Evolutionary conservation across 1,140 invertebrate genomes (phyloP).

Genomic region (Papilio glaucus): DNA sequence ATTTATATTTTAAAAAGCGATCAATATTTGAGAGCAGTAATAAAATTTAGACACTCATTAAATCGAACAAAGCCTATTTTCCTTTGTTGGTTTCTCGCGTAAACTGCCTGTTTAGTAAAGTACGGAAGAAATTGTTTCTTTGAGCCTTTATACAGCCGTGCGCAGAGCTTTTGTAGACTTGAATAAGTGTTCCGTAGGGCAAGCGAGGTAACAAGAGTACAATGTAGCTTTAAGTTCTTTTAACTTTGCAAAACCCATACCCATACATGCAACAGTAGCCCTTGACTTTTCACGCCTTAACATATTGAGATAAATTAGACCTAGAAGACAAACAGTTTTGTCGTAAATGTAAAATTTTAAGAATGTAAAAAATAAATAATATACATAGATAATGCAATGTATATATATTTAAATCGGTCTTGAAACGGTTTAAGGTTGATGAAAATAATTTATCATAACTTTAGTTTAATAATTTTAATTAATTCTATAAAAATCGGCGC

Average conservation of each 20-base stretch:
- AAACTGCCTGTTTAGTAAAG: not conserved
- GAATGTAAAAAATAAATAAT: too few relatives aligned
- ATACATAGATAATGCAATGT: too few relatives aligned
- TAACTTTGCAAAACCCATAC: not conserved
- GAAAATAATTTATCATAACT: too few relatives aligned
- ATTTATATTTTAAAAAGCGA: too few relatives aligned
- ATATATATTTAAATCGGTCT: too few relatives aligned
- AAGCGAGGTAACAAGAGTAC: not conserved
- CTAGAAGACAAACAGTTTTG: too few relatives aligned
- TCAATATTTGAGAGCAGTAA: too few relatives aligned
- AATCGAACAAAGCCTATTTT: not conserved
- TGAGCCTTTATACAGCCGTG: not conserved
- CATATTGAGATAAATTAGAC: too few relatives aligned
- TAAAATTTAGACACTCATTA: not conserved
- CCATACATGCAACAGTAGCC: not conserved
- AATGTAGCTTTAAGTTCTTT: conserved; percentile 5
- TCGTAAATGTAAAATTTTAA: too few relatives aligned
- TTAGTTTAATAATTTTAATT: too few relatives aligned
- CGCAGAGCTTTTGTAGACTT: not conserved
- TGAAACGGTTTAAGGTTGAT: too few relatives aligned
- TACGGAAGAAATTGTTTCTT: conserved; percentile 15
- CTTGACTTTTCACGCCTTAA: not conserved
- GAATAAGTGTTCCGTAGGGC: conserved; percentile 13
- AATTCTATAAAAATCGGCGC: too few relatives aligned
- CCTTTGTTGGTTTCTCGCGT: not conserved